phyloP scores from a whole-genome alignment of 2,113 vertebrate species.

The Psittacara wagleri region DNA sequence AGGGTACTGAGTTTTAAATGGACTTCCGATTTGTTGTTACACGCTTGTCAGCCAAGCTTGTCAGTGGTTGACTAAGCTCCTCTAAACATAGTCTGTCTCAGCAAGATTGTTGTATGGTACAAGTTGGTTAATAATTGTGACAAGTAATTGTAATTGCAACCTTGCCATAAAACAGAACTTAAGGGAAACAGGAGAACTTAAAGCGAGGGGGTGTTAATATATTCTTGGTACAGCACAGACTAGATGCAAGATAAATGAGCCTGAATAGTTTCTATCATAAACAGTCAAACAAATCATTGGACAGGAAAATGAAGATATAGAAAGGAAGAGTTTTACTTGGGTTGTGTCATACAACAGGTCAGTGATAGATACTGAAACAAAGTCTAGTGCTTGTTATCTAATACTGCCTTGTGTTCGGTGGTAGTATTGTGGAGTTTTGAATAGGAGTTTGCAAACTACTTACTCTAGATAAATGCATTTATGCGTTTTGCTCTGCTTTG shows the following conservation, averaged over 20 bases:
- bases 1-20: not conserved
- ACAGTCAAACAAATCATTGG: not conserved
- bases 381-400: not conserved
- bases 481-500: not conserved
- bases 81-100: not conserved
- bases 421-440: not conserved
- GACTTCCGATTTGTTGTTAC: not conserved
- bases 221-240: not conserved
- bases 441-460: not conserved
- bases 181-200: not conserved
- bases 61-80: not conserved
- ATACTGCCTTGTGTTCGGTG: not conserved
- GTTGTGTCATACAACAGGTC: not conserved
- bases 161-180: not conserved
- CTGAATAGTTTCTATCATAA: not conserved
- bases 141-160: not conserved
- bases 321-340: not conserved
- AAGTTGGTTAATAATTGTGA: not conserved
- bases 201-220: accelerated
- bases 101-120: not conserved
- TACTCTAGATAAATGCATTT: not conserved
- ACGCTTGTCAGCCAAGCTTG: not conserved
- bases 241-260: not conserved
- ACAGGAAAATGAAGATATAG: not conserved
- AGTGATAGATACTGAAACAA: not conserved